Percentiles rank a stretch among this genome's conserved stretches.
Conservation (phyloP, 2,113 vertebrate species). For the Antennarius striatus region DNA sequence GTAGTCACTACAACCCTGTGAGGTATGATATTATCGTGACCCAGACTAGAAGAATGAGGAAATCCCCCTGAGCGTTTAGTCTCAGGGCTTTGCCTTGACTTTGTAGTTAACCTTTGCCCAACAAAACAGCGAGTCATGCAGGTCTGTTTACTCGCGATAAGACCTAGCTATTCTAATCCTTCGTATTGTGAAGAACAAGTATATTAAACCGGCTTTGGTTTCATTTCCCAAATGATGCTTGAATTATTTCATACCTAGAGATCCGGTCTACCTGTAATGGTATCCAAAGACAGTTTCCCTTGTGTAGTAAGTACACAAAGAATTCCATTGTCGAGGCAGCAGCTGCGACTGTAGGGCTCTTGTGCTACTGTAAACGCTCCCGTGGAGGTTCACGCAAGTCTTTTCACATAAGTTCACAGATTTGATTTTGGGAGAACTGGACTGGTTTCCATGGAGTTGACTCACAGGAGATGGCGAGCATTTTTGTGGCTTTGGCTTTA, state of each 20-base stretch:
- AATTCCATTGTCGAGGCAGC: slow-evolving; percentile 25
- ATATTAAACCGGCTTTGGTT: slow-evolving; percentile 35
- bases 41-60: slow-evolving; percentile 67
- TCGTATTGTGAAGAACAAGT: slow-evolving; percentile 16
- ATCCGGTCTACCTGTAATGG: slow-evolving; percentile 11
- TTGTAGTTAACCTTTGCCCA: slow-evolving; percentile 77
- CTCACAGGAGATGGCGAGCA: slow-evolving; percentile 13
- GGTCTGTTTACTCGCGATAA: slow-evolving; percentile 70
- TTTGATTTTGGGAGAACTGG: not conserved
- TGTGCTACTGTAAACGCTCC: not conserved
- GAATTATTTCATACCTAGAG: slow-evolving; percentile 25
- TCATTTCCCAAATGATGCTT: slow-evolving; percentile 42
- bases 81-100: slow-evolving; percentile 54
- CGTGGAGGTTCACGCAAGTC: slow-evolving; percentile 2
- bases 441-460: slow-evolving; percentile 8
- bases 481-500: slow-evolving; percentile 17
- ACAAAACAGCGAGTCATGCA: slow-evolving; percentile 45
- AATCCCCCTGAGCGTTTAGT: slow-evolving; percentile 62
- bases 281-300: slow-evolving; percentile 13
- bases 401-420: not conserved
- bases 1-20: slow-evolving; percentile 40
- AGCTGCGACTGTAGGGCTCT: not conserved
- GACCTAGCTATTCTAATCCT: slow-evolving; percentile 45
- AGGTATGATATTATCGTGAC: slow-evolving; percentile 55
- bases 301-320: slow-evolving; percentile 18